phyloP scores from a whole-genome alignment of 2,113 vertebrate genomes.

The Pyrgilauda ruficollis region DNA sequence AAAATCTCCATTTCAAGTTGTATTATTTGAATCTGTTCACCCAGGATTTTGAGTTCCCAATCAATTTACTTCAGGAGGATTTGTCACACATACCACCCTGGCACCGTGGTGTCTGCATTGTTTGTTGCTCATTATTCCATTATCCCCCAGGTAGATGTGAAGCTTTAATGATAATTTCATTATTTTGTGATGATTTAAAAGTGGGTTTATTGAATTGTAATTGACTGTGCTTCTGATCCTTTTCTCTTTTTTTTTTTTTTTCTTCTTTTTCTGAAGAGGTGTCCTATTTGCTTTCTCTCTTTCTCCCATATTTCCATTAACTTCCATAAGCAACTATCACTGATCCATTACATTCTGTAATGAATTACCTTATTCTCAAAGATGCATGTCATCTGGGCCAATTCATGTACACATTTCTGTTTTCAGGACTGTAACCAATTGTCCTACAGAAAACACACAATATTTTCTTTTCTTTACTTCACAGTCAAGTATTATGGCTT shows the following conservation, averaged over 20 bases:
- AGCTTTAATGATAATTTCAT: slow-evolving; percentile 19
- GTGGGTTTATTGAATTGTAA: neutral
- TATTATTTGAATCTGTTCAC: neutral
- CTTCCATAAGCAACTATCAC: neutral
- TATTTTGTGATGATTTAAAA: neutral
- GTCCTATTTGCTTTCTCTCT: neutral
- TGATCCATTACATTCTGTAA: neutral
- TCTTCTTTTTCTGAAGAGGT: neutral
- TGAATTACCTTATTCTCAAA: neutral
- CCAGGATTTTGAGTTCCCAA: neutral
- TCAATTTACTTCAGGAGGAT: neutral
- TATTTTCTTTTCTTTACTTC: neutral
- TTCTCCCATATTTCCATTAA: neutral
- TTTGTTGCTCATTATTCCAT: neutral
- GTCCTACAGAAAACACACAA: neutral
- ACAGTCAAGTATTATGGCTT: neutral
- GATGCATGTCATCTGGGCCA: neutral
- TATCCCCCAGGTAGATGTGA: neutral
- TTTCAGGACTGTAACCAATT: neutral
- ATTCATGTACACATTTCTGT: neutral
- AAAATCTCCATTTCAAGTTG: neutral
- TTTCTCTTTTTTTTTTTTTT: neutral
- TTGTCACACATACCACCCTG: neutral
- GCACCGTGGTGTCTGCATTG: fast-evolving
- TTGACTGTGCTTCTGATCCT: neutral